Evolutionary conservation across 2,113 vertebrate genomes (phyloP).

Genomic region (Herpailurus yagouaroundi): DNA sequence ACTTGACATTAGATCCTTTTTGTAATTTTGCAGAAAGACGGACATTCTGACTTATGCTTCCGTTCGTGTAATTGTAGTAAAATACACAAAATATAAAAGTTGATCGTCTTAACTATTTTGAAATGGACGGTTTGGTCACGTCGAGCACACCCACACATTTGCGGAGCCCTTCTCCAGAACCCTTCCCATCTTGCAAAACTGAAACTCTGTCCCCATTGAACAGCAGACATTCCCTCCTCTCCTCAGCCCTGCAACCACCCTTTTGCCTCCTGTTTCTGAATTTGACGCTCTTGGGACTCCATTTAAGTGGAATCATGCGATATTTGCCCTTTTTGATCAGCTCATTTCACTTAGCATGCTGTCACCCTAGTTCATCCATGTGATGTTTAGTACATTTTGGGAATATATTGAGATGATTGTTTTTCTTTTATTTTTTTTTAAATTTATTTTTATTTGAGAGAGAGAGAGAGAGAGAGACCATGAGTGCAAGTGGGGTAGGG

Average conservation of each 20-base stretch:
- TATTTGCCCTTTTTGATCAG: neutral
- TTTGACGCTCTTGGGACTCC: no score
- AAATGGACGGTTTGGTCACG: neutral
- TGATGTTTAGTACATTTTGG: neutral
- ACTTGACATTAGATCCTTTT: neutral
- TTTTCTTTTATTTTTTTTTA: no score
- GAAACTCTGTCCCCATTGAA: neutral
- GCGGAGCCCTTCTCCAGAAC: neutral
- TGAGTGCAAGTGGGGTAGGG: no score
- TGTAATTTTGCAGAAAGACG: neutral
- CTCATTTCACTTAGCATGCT: neutral
- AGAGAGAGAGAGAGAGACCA: no score
- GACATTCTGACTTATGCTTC: neutral
- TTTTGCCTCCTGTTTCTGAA: neutral
- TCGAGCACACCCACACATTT: no score
- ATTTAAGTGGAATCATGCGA: neutral
- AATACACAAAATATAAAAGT: neutral
- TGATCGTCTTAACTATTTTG: neutral
- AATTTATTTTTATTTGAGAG: no score
- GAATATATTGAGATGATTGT: no score
- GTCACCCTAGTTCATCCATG: neutral
- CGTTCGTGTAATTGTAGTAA: neutral
- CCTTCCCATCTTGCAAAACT: neutral
- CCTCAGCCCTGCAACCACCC: neutral
- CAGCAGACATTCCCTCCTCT: neutral